A percentile compares a stretch with the other conserved stretches of the same genome.
Conservation (phyloP, 2,113 vertebrate species). For the Ariopsis seemanni region DNA sequence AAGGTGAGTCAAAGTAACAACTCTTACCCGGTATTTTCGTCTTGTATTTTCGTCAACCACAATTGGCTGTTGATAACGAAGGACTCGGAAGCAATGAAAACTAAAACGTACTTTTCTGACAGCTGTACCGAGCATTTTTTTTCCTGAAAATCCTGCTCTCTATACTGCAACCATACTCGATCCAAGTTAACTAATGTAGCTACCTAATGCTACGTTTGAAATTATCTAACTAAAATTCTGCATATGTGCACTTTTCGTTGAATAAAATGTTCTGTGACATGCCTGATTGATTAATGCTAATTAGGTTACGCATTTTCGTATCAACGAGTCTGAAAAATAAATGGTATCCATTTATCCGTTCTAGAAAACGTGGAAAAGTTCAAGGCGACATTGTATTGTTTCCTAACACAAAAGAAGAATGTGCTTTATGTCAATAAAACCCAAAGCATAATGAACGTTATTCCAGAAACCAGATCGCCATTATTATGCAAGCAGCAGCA, state of each 20-base stretch:
- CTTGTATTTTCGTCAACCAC: neutral
- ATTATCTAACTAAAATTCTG: neutral
- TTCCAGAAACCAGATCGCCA: neutral
- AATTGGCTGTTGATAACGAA: neutral
- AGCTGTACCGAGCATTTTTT: neutral
- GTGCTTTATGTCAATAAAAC: neutral
- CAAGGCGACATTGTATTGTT: neutral
- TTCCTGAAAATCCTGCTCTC: neutral
- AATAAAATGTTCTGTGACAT: neutral
- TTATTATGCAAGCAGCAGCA: slow-evolving; percentile 36
- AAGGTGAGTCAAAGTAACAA: neutral
- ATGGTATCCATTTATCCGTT: neutral
- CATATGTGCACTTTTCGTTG: neutral
- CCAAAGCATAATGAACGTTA: neutral
- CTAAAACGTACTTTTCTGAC: neutral
- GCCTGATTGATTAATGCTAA: neutral
- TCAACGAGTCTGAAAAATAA: neutral
- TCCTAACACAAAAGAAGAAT: neutral
- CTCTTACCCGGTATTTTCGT: neutral
- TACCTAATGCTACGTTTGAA: neutral
- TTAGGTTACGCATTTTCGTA: neutral
- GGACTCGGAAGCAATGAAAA: neutral
- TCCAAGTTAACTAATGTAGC: neutral
- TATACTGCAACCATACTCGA: neutral
- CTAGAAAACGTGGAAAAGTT: neutral